Evolutionary conservation across 2,113 vertebrate genomes (phyloP).

Genomic region (Solea solea): DNA sequence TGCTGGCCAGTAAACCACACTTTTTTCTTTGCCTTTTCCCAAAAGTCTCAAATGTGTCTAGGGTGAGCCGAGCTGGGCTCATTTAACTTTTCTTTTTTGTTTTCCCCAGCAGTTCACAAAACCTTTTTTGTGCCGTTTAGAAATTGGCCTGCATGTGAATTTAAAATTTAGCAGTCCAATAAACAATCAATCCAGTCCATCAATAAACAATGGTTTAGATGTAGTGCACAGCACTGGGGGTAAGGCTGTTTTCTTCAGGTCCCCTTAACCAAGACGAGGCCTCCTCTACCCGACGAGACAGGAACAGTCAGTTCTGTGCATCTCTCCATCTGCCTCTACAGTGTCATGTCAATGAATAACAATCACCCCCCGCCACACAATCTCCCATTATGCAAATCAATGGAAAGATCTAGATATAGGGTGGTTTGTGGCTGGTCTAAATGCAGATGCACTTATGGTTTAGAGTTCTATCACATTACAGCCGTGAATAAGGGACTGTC

Average conservation of each 20-base stretch:
- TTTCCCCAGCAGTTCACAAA: conserved; percentile 8
- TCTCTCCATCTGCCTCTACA: conserved; percentile 64
- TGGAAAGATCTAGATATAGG: conserved; percentile 60
- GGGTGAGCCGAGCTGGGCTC: conserved; percentile 28
- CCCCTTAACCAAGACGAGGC: conserved; percentile 16
- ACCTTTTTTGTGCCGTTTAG: conserved; percentile 1
- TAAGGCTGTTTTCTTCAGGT: conserved; percentile 27
- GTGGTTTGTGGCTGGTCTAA: conserved; percentile 62
- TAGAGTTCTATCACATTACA: conserved; percentile 51
- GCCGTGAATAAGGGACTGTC: conserved; percentile 47
- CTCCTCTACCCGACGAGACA: conserved; percentile 40
- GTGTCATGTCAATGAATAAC: conserved; percentile 74
- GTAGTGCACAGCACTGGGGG: conserved; percentile 11
- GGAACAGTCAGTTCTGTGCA: conserved; percentile 71
- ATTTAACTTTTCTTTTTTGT: conserved; percentile 40
- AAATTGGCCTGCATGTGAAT: conserved; percentile 25
- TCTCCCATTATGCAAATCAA: conserved; percentile 74
- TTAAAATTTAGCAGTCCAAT: conserved; percentile 24
- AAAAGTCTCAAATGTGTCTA: conserved; percentile 48
- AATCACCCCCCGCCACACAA: conserved; percentile 62
- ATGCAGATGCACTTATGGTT: conserved; percentile 70
- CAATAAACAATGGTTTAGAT: conserved; percentile 11
- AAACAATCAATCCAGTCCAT: too few species aligned
- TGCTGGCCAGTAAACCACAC: conserved; percentile 42
- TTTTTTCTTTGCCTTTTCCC: conserved; percentile 3